Base-by-base conservation (phyloP, 2,888 invertebrate genomes). In the Neocrepidodera transversa region DNA sequence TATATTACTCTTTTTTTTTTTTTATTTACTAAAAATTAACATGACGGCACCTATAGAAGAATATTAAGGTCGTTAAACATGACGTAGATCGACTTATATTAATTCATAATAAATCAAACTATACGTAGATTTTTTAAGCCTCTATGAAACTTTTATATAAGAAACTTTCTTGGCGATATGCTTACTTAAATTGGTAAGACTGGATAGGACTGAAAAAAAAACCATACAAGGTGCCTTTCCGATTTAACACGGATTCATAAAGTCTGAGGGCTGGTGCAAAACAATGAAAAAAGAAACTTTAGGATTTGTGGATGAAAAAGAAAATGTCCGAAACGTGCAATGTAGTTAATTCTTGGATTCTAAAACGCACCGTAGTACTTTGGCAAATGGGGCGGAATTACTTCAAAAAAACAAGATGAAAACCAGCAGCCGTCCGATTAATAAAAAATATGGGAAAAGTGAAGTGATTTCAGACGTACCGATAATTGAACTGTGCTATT, bases 121-220 rank as follows among this genome's bases (percentile, higher is more conserved):
- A 76, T 76, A 76, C 72, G 75, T 78, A 78, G 76, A 75, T 76
- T 77, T 76, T 78, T 73, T 77, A 76, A 73, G 72, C 74, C 73
- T 77, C 74, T 76, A 64, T 53, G 54, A 72, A 71, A 61, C 61
- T 73, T 76, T 71, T 76, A 54, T 75, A 71, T 74, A 71, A 71
- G 68, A 68, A 72, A 70, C 74, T 76, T 74, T 75, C 75, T 72
- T 74, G 76, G 76, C 75, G 72, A 76, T 71, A 74, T 70, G 77
- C 77, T 77, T 78, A 78, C 78, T 77, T 74, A 77, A 48, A 76
- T 72, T 76, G 75, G 76, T 78, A 80, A 80, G 79, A 79, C 79
- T 79, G 78, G 78, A 78, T 72, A 72, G 78, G 78, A 80, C 79
- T 79, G 79, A 68, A 70, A 73, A 63, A 71, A 74, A 60, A 49